phyloP scores from a whole-genome alignment of 2,797 vertebrate species.

The Argya squamiceps region DNA sequence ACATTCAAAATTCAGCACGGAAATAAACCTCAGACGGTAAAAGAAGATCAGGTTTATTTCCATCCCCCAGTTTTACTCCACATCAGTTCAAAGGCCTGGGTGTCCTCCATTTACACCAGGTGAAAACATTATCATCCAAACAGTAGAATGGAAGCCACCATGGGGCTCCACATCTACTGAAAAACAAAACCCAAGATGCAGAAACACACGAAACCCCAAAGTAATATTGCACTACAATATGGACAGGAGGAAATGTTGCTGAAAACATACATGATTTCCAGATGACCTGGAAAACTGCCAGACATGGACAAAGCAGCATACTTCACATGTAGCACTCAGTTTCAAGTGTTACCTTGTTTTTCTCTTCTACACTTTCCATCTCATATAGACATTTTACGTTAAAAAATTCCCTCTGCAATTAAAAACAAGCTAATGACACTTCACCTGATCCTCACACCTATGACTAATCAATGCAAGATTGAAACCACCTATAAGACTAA shows the following conservation, averaged over 20 bases:
- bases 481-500: neutral
- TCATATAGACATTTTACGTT: neutral
- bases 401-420: neutral
- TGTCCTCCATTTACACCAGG: neutral
- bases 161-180: neutral
- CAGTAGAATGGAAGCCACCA: neutral
- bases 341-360: neutral
- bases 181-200: neutral
- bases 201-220: neutral
- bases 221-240: neutral
- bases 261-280: neutral
- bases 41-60: neutral
- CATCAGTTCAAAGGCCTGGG: neutral
- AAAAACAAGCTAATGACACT: neutral
- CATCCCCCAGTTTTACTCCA: neutral
- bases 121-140: neutral
- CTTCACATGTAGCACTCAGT: neutral
- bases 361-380: neutral
- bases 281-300: neutral
- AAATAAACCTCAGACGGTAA: neutral
- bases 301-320: neutral
- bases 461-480: slow-evolving; percentile 8
- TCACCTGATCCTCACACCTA: neutral
- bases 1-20: neutral
- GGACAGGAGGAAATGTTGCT: neutral